Evolutionary conservation across 2,888 invertebrate species (phyloP).

Genomic region (Pollenia labialis): DNA sequence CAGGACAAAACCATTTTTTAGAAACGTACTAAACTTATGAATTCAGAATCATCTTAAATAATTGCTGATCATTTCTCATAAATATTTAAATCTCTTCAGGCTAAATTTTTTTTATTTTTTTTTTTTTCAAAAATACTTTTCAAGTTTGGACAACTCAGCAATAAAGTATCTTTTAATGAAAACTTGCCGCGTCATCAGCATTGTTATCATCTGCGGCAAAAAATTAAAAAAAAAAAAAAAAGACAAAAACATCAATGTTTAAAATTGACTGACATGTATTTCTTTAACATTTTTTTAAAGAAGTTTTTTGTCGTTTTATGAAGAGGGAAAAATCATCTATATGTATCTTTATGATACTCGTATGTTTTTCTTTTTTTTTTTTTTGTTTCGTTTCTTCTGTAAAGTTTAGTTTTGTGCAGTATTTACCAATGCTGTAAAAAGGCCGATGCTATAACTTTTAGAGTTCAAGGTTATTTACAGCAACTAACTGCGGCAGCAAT

Average conservation of each 20-base stretch:
- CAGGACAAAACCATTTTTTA: slow-evolving; percentile 9
- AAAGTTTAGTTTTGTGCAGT: slow-evolving; percentile 23
- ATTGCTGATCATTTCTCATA: slow-evolving; percentile 19
- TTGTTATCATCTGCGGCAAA: slow-evolving; percentile 63
- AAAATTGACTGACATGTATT: slow-evolving; percentile 72
- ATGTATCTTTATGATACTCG: neutral
- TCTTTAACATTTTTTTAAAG: slow-evolving; percentile 41
- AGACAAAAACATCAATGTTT: slow-evolving; percentile 66
- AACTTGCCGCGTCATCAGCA: slow-evolving; percentile 65
- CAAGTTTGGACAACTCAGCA: slow-evolving; percentile 59
- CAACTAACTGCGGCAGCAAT: slow-evolving; percentile 77
- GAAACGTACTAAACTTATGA: neutral
- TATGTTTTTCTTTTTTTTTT: neutral
- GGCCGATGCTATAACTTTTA: slow-evolving; percentile 63
- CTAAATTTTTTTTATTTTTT: too few relatives aligned
- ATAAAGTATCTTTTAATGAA: slow-evolving; percentile 57
- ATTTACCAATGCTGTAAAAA: slow-evolving; percentile 54
- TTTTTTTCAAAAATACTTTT: neutral
- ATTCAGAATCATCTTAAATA: neutral
- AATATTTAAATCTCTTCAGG: slow-evolving; percentile 32
- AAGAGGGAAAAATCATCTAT: slow-evolving; percentile 45
- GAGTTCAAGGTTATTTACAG: slow-evolving; percentile 81
- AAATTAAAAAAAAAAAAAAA: slow-evolving; percentile 25
- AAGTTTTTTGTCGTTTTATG: slow-evolving; percentile 50
- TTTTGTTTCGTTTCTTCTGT: neutral